Percentiles rank a stretch among this genome's conserved stretches.
These are phyloP conservation scores for Pocillopora damicornis DNA, from an alignment of 64 coral and sea anemone genomes.

Conservation along the genomic window DNA sequence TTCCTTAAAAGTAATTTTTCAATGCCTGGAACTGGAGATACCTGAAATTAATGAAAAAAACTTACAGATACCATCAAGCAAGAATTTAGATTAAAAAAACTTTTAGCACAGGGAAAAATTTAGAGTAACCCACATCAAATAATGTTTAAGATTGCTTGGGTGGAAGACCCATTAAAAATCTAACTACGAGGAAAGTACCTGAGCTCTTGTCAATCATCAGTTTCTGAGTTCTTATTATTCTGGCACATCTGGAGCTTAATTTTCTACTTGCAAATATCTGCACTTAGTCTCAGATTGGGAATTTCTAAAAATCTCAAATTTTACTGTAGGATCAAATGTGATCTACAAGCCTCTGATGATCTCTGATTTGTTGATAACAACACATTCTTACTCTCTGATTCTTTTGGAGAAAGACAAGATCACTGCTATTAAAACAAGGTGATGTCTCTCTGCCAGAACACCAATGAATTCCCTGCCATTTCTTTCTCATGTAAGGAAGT, in stretches of 20 bases:
- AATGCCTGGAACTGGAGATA: slow-evolving; percentile 35
- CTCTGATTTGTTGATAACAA: background rate
- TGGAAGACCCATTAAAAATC: no score
- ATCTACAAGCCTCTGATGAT: no score
- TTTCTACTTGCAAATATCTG: no score
- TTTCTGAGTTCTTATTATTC: no score
- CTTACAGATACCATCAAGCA: background rate
- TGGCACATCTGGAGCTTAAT: no score
- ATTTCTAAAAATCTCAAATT: no score
- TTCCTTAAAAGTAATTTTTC: slow-evolving; percentile 16
- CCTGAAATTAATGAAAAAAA: background rate
- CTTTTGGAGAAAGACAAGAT: background rate
- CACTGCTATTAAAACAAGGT: background rate
- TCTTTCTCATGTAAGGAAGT: background rate
- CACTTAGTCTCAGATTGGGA: no score
- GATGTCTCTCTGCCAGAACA: background rate
- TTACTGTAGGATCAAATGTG: no score
- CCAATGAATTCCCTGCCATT: background rate
- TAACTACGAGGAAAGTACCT: no score
- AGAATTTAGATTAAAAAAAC: background rate
- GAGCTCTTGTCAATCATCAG: no score
- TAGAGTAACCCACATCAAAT: no score
- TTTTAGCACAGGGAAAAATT: background rate
- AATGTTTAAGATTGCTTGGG: no score
- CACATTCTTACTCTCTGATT: background rate